Percentiles rank a stretch among this genome's conserved stretches.
These are phyloP conservation scores for Salvator merianae DNA, from an alignment of 2,113 vertebrate species.

Conservation along the genomic window DNA sequence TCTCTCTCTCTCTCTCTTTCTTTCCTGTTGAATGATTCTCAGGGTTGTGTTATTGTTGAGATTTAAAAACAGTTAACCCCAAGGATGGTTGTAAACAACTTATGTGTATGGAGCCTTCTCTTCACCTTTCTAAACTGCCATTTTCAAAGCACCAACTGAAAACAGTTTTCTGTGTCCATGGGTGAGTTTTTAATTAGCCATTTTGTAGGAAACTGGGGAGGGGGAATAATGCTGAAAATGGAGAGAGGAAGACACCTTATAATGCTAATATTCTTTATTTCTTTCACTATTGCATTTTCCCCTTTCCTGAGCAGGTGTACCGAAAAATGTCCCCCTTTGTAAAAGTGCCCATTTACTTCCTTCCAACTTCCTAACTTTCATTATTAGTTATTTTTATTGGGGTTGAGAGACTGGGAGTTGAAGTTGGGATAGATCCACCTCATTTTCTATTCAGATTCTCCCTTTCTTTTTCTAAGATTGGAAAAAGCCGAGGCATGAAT, in stretches of 20 bases:
- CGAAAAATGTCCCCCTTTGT: constrained; percentile 63
- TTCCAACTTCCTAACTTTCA: constrained; percentile 71
- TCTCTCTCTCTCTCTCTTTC: no score
- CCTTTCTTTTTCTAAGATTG: constrained; percentile 47
- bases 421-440: constrained; percentile 22
- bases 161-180: constrained; percentile 40
- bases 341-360: constrained; percentile 58
- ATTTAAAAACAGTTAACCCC: background rate
- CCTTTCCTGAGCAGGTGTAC: constrained; percentile 53
- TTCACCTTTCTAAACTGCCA: background rate
- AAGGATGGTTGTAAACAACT: background rate
- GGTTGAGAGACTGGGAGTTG: background rate
- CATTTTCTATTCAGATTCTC: constrained; percentile 60
- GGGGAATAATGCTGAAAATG: constrained; percentile 49
- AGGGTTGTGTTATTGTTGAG: background rate
- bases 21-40: no score
- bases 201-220: constrained; percentile 16
- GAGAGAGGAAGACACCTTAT: constrained; percentile 49
- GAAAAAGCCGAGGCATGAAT: constrained; percentile 82
- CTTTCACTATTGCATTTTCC: constrained; percentile 46
- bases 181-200: constrained; percentile 59
- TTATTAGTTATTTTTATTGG: constrained; percentile 61
- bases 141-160: background rate
- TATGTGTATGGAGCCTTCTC: background rate
- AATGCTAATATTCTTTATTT: constrained; percentile 51